Evolutionary conservation across 2,888 invertebrate genomes (phyloP).

Genomic region (Synergus gifuensis): DNA sequence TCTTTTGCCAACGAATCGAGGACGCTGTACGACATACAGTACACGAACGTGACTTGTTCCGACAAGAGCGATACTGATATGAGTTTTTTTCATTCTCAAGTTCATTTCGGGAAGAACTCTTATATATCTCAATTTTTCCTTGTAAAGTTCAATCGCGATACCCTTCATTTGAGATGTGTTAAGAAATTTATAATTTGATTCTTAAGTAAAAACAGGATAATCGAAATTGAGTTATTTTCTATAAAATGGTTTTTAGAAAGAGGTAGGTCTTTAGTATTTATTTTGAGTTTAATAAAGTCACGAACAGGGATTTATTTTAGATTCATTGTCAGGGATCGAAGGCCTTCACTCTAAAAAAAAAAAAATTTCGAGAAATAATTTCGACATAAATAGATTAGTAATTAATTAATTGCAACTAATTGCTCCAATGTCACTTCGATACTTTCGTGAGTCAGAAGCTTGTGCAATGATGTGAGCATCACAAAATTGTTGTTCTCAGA

Average conservation of each 20-base stretch:
- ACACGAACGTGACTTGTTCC: constrained; percentile 48
- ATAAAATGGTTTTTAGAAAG: background rate
- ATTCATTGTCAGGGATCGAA: background rate
- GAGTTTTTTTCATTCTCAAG: constrained; percentile 43
- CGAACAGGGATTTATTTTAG: background rate
- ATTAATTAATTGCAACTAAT: background rate
- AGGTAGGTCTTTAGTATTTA: constrained; percentile 14
- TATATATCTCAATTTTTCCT: background rate
- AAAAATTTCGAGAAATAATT: background rate
- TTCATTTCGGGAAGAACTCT: background rate
- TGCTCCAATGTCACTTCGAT: background rate
- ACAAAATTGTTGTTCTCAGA: background rate
- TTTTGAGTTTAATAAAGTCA: background rate
- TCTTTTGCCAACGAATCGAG: constrained; percentile 60
- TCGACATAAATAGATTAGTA: background rate
- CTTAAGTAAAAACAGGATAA: background rate
- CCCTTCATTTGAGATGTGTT: constrained; percentile 40
- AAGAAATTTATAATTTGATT: background rate
- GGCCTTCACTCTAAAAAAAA: background rate
- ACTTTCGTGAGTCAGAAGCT: background rate
- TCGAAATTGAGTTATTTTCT: background rate
- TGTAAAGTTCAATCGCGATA: constrained; percentile 26
- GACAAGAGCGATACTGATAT: constrained; percentile 49
- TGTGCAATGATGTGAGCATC: background rate
- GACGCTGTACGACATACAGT: constrained; percentile 50